A percentile compares a stretch with the other conserved stretches of the same genome.
phyloP scores from a whole-genome alignment of 92 coral and sea anemone genomes.

The Porites lobata region DNA sequence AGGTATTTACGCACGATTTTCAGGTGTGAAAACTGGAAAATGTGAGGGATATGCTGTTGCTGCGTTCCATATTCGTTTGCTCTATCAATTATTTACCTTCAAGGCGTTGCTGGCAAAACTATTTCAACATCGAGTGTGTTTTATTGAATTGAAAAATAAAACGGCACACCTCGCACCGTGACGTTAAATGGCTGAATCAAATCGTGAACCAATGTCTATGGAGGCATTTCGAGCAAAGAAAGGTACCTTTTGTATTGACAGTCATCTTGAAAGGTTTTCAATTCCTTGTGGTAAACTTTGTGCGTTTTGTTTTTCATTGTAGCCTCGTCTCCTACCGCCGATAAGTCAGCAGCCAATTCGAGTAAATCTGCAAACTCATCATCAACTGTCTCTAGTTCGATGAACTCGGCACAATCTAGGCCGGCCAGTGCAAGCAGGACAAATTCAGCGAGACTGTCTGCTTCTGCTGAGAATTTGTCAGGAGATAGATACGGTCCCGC shows the following conservation, averaged over 20 bases:
- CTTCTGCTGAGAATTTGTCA: conserved; percentile 74
- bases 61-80: conserved; percentile 46
- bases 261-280: background rate
- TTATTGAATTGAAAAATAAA: background rate
- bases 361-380: conserved; percentile 48
- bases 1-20: conserved; percentile 49
- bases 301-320: conserved; percentile 29
- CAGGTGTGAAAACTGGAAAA: conserved; percentile 72
- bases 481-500: conserved; percentile 57
- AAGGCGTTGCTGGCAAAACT: conserved; percentile 37
- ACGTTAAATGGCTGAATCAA: conserved; percentile 82
- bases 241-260: conserved; percentile 57
- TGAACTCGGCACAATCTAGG: conserved; percentile 40
- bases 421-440: conserved; percentile 68
- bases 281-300: conserved; percentile 4
- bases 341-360: conserved; percentile 33
- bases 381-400: conserved; percentile 41
- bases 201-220: conserved; percentile 73
- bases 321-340: conserved; percentile 62
- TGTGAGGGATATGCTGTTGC: conserved; percentile 60
- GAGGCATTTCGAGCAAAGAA: conserved; percentile 84
- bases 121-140: conserved; percentile 29
- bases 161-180: conserved; percentile 85
- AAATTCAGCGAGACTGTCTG: conserved; percentile 67
- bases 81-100: conserved; percentile 65